A percentile compares a stretch with the other conserved stretches of the same genome.
Conservation (phyloP, 1,140 invertebrate species). For the Habropoda laboriosa region DNA sequence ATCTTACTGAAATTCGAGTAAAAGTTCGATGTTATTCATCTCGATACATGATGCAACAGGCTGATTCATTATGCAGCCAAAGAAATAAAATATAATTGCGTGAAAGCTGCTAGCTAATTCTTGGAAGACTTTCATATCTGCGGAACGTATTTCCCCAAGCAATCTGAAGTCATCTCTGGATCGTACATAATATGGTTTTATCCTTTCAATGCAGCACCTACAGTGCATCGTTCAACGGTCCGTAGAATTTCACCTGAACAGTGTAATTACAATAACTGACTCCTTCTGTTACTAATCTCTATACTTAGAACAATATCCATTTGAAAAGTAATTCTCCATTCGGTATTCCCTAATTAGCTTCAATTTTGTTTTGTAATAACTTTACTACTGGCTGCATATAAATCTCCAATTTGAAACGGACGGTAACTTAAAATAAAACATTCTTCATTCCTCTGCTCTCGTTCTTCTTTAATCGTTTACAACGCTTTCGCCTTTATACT, state of each 20-base stretch:
- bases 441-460: too few relatives aligned
- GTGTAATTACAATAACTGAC: neutral
- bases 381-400: too few relatives aligned
- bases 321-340: too few relatives aligned
- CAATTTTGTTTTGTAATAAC: too few relatives aligned
- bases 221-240: neutral
- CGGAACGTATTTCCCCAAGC: neutral
- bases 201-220: neutral
- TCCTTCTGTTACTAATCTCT: neutral
- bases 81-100: neutral
- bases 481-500: too few relatives aligned
- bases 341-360: too few relatives aligned
- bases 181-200: neutral
- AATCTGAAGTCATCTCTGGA: neutral
- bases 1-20: neutral
- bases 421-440: too few relatives aligned
- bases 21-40: neutral
- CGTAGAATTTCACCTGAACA: neutral
- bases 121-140: neutral
- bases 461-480: too few relatives aligned
- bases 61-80: neutral
- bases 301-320: too few relatives aligned
- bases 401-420: too few relatives aligned
- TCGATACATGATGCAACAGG: neutral
- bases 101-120: constrained; percentile 15